Conservation (phyloP, 2,113 vertebrate species). For the Podiceps cristatus region DNA sequence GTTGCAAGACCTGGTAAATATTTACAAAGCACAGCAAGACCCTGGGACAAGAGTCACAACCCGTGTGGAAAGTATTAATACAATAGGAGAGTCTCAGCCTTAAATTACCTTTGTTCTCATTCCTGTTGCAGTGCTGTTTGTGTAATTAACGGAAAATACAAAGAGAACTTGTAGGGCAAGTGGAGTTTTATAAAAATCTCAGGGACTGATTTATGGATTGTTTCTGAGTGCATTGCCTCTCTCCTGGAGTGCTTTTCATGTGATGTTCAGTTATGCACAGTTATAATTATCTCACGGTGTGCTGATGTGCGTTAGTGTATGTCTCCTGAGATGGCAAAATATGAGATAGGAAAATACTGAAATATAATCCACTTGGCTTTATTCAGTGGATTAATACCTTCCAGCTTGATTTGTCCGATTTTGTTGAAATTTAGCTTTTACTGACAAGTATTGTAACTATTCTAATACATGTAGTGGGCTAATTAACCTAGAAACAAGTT, state of each 20-base stretch:
- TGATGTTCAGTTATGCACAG: neutral
- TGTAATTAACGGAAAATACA: conserved; percentile 39
- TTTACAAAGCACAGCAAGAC: conserved; percentile 62
- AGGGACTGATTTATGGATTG: neutral
- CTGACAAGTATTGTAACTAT: neutral
- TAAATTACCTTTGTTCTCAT: conserved; percentile 54
- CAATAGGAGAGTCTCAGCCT: conserved; percentile 28
- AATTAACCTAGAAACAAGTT: neutral
- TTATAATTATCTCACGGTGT: neutral
- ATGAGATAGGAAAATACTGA: neutral
- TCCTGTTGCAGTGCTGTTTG: conserved; percentile 6
- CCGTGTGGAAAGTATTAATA: conserved; percentile 46
- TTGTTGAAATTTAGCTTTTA: neutral
- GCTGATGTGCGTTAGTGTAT: neutral
- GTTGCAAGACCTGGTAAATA: conserved; percentile 67
- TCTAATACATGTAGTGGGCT: neutral
- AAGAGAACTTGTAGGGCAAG: neutral
- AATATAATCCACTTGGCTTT: neutral
- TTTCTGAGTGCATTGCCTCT: neutral
- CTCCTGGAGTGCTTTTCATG: neutral
- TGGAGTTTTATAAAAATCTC: neutral
- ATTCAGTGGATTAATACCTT: neutral
- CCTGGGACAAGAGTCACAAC: conserved; percentile 52
- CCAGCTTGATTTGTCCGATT: neutral
- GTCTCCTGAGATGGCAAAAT: neutral